Conservation (phyloP, 2,797 vertebrate species). For the Sarcoramphus papa region DNA sequence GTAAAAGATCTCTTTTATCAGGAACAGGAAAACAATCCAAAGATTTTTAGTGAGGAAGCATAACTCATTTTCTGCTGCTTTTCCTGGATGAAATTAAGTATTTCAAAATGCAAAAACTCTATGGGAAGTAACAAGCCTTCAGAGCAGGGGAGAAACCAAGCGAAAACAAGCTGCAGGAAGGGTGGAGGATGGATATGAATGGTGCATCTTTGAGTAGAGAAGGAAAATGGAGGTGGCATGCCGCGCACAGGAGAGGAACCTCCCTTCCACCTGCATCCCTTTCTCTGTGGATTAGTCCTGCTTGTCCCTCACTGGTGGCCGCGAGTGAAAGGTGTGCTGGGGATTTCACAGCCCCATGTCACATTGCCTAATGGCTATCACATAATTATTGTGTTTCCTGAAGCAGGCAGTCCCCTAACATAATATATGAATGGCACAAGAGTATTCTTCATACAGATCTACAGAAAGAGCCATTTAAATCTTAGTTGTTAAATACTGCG, state of each 20-base stretch:
- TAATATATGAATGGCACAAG: background rate
- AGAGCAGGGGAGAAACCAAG: background rate
- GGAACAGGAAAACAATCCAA: background rate
- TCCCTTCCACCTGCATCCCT: background rate
- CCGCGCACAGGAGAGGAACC: background rate
- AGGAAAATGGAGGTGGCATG: background rate
- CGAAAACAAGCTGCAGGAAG: background rate
- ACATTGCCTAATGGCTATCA: background rate
- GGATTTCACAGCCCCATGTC: background rate
- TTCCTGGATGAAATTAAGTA: slow-evolving; percentile 20
- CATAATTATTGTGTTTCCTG: background rate
- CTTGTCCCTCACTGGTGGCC: fast-evolving
- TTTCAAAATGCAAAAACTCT: background rate
- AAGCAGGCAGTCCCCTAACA: background rate
- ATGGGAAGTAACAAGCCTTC: slow-evolving; percentile 1
- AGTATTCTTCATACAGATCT: background rate
- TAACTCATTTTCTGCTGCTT: slow-evolving; percentile 30
- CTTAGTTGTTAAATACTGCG: slow-evolving; percentile 10
- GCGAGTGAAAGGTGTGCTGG: fast-evolving
- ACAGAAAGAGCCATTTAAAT: slow-evolving; percentile 35
- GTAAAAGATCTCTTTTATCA: slow-evolving; percentile 44
- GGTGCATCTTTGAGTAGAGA: background rate
- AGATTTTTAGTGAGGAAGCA: slow-evolving; percentile 13
- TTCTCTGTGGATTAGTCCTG: background rate
- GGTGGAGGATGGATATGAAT: background rate